These are phyloP conservation scores for Drosophila bocki DNA, from an alignment of 1,140 invertebrate genomes.

Conservation along the genomic window DNA sequence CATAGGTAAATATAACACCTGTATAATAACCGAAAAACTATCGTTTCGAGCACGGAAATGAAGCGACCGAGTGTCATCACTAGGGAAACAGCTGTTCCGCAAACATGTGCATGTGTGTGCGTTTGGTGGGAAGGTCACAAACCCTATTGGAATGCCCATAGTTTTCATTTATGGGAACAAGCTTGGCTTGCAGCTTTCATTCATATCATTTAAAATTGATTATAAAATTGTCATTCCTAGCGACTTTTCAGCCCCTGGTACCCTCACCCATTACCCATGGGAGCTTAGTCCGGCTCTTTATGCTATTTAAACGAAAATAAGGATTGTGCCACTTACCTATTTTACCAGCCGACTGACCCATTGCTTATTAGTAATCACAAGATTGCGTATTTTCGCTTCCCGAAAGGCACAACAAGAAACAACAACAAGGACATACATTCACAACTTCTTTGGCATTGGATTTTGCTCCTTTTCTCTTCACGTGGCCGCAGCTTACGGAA, in stretches of 20 bases:
- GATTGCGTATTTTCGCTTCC: slow-evolving; percentile 19
- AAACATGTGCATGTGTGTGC: slow-evolving; percentile 38
- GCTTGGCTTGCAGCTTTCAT: slow-evolving; percentile 29
- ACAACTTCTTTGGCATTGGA: slow-evolving; percentile 60
- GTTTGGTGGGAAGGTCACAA: slow-evolving; percentile 63
- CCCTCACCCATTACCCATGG: background rate
- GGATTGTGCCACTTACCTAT: slow-evolving; percentile 68
- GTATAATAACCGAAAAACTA: slow-evolving; percentile 10
- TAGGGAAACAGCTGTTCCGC: slow-evolving; percentile 57
- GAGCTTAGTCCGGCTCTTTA: background rate
- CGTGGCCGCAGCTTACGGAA: slow-evolving; percentile 31
- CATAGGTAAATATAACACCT: background rate
- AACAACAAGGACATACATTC: slow-evolving; percentile 42
- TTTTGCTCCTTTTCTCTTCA: slow-evolving; percentile 26
- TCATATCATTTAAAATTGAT: background rate
- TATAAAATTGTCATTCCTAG: background rate
- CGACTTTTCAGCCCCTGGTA: background rate
- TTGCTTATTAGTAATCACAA: slow-evolving; percentile 51
- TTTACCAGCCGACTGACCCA: slow-evolving; percentile 83
- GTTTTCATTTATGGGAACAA: slow-evolving; percentile 15
- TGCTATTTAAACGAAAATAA: background rate
- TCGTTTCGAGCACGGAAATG: slow-evolving; percentile 6
- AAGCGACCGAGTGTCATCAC: slow-evolving; percentile 42
- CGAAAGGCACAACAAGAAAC: slow-evolving; percentile 36
- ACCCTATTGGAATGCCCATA: slow-evolving; percentile 64